A percentile compares a stretch with the other conserved stretches of the same genome.
These are phyloP conservation scores for Xylota sylvarum DNA, from an alignment of 2,888 invertebrate genomes.

Conservation along the genomic window DNA sequence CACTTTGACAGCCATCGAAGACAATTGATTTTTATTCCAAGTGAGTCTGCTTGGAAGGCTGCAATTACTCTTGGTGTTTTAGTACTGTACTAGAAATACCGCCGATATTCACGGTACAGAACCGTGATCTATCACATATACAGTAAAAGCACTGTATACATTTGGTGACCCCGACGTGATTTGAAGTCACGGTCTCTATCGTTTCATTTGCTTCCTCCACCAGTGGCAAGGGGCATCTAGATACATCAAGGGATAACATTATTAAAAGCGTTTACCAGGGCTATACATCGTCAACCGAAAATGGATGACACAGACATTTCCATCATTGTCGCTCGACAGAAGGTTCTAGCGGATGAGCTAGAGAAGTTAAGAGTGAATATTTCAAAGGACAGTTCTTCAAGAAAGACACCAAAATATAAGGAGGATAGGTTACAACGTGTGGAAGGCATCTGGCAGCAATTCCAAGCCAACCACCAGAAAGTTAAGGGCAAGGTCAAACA, in stretches of 20 bases:
- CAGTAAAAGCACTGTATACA: not conserved
- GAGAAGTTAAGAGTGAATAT: not conserved
- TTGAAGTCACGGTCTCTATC: too few relatives aligned
- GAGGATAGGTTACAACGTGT: not conserved
- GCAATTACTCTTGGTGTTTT: too few relatives aligned
- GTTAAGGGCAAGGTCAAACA: not conserved
- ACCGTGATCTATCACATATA: not conserved
- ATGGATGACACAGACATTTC: not conserved
- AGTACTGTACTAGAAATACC: not conserved
- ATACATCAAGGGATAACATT: too few relatives aligned
- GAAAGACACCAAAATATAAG: not conserved
- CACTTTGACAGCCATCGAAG: too few relatives aligned
- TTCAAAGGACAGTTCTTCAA: not conserved
- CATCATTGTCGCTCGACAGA: too few relatives aligned
- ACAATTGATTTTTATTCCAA: not conserved
- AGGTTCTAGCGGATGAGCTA: too few relatives aligned
- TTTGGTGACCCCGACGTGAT: not conserved
- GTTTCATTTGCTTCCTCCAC: too few relatives aligned
- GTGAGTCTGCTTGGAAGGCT: constrained; percentile 4
- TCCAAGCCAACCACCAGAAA: not conserved
- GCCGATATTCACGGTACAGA: not conserved
- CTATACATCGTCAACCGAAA: not conserved
- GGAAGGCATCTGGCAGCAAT: not conserved
- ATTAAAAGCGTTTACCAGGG: too few relatives aligned
- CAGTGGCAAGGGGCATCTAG: too few relatives aligned